Evolutionary conservation across 2,797 vertebrate species (phyloP).

Genomic region (Diceros bicornis): DNA sequence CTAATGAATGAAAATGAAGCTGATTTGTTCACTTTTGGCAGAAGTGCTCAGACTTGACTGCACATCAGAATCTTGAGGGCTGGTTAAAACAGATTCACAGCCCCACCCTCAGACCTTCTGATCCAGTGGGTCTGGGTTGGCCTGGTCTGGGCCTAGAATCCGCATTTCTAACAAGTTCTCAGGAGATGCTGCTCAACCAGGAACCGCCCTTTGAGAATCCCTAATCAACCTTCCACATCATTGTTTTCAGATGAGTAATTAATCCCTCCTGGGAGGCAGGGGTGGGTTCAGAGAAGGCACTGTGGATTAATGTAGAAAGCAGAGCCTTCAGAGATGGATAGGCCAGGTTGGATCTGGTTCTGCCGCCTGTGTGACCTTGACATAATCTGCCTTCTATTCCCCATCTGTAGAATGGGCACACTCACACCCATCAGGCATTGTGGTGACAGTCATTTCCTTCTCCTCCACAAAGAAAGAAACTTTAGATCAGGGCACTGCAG

Average conservation of each 20-base stretch:
- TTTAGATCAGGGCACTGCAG: background rate
- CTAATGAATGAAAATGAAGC: background rate
- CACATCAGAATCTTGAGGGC: background rate
- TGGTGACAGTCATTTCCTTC: background rate
- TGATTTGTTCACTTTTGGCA: background rate
- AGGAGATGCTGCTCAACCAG: background rate
- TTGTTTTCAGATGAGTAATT: background rate
- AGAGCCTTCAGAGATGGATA: background rate
- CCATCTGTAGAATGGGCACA: background rate
- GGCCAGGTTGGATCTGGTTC: background rate
- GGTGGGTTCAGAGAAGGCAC: background rate
- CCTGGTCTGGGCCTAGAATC: too few species aligned
- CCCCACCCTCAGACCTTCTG: accelerated
- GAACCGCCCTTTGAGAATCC: background rate
- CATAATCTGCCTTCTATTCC: background rate
- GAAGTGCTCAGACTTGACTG: background rate
- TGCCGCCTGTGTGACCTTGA: background rate
- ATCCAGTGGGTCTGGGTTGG: background rate
- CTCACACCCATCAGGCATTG: background rate
- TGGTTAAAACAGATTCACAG: background rate
- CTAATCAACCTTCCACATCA: accelerated
- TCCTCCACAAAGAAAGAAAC: background rate
- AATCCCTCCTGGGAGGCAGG: background rate
- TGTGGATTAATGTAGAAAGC: background rate
- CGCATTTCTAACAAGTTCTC: background rate